Evolutionary conservation across 2,797 vertebrate genomes (phyloP).

Genomic region (Caiman crocodilus): DNA sequence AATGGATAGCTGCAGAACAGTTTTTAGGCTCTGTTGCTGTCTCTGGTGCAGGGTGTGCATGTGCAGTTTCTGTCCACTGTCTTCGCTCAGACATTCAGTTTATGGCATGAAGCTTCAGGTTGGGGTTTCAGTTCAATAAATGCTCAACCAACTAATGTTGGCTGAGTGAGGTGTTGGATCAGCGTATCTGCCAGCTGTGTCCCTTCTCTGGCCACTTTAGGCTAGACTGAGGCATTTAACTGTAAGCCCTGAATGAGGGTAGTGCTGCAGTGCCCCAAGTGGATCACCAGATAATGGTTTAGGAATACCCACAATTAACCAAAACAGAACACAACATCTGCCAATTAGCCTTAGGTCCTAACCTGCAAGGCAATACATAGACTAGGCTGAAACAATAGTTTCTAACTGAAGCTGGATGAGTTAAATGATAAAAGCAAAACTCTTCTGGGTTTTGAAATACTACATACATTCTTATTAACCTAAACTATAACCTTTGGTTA

Average conservation of each 20-base stretch:
- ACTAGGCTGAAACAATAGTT: slow-evolving; percentile 45
- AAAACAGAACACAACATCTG: not conserved
- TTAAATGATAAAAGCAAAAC: slow-evolving; percentile 67
- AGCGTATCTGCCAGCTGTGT: not conserved
- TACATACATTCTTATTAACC: slow-evolving; percentile 55
- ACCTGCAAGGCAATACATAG: slow-evolving; percentile 51
- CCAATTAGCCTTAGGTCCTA: slow-evolving; percentile 40
- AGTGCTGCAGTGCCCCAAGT: not conserved
- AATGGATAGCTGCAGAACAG: not conserved
- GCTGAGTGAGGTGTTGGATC: fast-evolving
- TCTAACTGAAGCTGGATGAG: slow-evolving; percentile 36
- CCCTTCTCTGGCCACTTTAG: not conserved
- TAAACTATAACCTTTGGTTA: slow-evolving; percentile 63
- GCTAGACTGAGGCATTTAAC: not conserved
- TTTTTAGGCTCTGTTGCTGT: not conserved
- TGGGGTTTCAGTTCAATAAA: not conserved
- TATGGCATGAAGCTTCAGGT: not conserved
- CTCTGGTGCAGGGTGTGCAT: fast-evolving
- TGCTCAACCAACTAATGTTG: not conserved
- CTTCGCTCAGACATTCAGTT: fast-evolving
- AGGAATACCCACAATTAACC: not conserved
- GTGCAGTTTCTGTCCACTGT: not conserved
- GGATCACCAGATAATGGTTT: not conserved
- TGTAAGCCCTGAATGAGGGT: not conserved
- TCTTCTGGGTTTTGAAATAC: slow-evolving; percentile 66